Evolutionary conservation across 2,888 invertebrate species (phyloP), one percentile per base, ranked within the genome.

Genomic region (Electrophaes corylata): DNA sequence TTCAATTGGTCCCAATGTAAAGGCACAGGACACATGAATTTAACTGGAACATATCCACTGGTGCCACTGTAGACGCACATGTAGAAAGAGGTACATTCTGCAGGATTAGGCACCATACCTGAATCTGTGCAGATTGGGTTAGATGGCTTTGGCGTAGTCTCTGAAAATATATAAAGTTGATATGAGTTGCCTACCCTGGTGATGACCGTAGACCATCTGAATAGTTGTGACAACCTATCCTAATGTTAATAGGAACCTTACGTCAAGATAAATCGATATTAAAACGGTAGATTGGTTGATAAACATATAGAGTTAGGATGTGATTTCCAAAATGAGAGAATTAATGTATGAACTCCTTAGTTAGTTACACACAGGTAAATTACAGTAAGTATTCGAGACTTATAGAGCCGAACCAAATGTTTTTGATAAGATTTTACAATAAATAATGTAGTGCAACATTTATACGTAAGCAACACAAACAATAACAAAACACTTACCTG

Each of bases 91-190:
- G 72, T 57, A 55, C 92, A 92, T 57, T 90, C 79, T 0, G 69
- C 50, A 0, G 86, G 79, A 58, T 92, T 83, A 0, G 91, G 70
- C 0, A 83, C 73, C 45, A 86, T 91, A 3, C 93, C 94, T 11
- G 72, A 75, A 3, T 62, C 43, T 2, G 67, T 73, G 65, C 93
- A 93, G 8, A 82, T 49, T 10, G 41, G 14, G 19, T 6, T 26
- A 31, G 23, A 3, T 8, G 43, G 16, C 29, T 2, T 11, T 12
- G 41, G 41, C 12, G 44, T 29, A 4, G 44, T 16, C 14, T 16
- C 44, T 44, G 44, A 44, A 44, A 44, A 29, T 29, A n/a, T 8
- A 26, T 14, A 43, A 14, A 26, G 12, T 14, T 12, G 1, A 2
- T 2, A 12, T 35, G 12, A 12, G 26, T 10, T 10, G 12, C 12